Base-by-base conservation (phyloP, 2,888 invertebrate species). In the Galeopsomyia nigrocyanea region DNA sequence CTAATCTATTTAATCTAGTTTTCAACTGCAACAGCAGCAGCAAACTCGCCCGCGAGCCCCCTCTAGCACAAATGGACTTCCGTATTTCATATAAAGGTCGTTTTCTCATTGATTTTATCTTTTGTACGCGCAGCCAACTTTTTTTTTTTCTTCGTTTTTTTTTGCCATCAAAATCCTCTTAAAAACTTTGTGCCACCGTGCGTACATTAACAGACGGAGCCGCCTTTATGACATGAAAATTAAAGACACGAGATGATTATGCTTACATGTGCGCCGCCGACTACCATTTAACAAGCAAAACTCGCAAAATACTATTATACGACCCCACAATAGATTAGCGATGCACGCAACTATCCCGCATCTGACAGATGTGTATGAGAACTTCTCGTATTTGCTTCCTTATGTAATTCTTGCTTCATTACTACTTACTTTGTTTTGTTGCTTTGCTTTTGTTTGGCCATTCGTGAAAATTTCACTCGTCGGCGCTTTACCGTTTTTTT, bases 31-130 rank as follows among this genome's bases (percentile, higher is more conserved):
- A 39, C 10, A 1, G 50, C 67, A 51, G 31, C 1, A 31, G 60
- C 26, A 19, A 16, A 49, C 50, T 21, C 16, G n/a, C n/a, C 22
- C 26, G 26, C 26, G 26, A 26, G 39, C 39, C 17, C 49, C 57
- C 53, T 58, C 39, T n/a, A 64, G 60, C 73, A n/a, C n/a, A 51
- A 74, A 71, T 64, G 62, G 46, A 70, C 68, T 74, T 74, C 70
- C 74, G 63, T 74, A 61, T 74, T 55, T 53, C 64, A 53, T 56
- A 19, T 61, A 64, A 58, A 49, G 71, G 63, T 68, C 67, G 71
- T 58, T 71, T 70, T 74, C 71, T 71, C 68, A 71, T 64, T 64
- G 74, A 71, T 71, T 64, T 71, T 68, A 68, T 71, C 68, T 49
- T 39, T n/a, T n/a, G n/a, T n/a, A 16, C 19, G 46, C 19, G 51